Conservation (phyloP, 2,113 vertebrate species). For the Eleginops maclovinus region DNA sequence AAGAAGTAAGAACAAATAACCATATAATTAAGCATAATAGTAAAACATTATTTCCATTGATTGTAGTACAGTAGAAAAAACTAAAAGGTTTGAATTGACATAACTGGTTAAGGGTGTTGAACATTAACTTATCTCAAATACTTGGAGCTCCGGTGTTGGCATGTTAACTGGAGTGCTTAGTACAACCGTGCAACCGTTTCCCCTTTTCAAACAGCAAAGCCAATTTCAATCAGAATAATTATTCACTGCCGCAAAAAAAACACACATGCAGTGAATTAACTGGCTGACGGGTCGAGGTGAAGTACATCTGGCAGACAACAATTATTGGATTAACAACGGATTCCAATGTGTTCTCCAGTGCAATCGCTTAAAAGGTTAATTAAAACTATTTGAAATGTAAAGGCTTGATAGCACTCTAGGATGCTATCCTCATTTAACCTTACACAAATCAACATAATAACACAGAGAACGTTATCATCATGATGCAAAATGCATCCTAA, state of each 20-base stretch:
- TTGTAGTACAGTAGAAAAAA: not conserved
- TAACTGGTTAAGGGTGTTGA: not conserved
- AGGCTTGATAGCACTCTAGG: conserved; percentile 56
- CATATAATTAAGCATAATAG: not conserved
- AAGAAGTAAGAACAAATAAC: not conserved
- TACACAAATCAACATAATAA: conserved; percentile 51
- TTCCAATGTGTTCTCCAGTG: conserved; percentile 55
- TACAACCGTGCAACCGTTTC: conserved; percentile 41
- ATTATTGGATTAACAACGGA: conserved; percentile 73
- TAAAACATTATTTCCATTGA: not conserved
- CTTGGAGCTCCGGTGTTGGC: not conserved
- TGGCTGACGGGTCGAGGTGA: conserved; percentile 50
- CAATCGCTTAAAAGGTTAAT: conserved; percentile 76
- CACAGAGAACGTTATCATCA: conserved; percentile 22
- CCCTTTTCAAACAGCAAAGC: conserved; percentile 48
- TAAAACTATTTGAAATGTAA: conserved; percentile 68
- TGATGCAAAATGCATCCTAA: conserved; percentile 1
- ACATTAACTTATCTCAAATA: not conserved
- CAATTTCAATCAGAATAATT: conserved; percentile 60
- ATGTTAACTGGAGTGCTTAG: conserved; percentile 21
- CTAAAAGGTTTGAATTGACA: not conserved
- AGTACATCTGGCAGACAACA: conserved; percentile 70
- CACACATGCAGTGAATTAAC: conserved; percentile 62
- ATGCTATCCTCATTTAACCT: conserved; percentile 50
- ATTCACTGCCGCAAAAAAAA: conserved; percentile 64